Base-by-base conservation (phyloP, 1,140 invertebrate species). In the Hermatobates lingyangjiaoensis region DNA sequence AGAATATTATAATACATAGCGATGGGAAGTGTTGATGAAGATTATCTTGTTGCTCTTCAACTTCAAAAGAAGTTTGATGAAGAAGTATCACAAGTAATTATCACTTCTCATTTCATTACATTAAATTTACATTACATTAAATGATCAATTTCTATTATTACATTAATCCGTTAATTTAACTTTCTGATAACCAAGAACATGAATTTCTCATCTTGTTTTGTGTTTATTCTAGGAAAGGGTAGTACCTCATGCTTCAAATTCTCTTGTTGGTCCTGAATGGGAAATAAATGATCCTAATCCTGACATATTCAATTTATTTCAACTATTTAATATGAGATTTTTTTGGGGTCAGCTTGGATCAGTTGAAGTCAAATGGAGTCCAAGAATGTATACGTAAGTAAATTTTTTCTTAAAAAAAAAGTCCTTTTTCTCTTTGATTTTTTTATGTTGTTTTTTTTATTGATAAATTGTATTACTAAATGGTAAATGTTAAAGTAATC, bases 201-300 rank as follows among this genome's bases (percentile, higher is more conserved):
- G 28, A 7, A 34, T 34, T 34, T 34, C 7, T 34, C 7, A 15
- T 34, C 7, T 34, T 34, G 7, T 7, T 34, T 7, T 15, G 7
- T 34, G 15, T 34, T 34, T 34, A 7, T 34, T 34, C 28, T 7
- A 15, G 15, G 15, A 34, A 34, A 15, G 15, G 7, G 15, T 25
- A 10, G 26, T 4, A 18, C 10, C 21, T 4, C 45, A 4, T 24
- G 20, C 48, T 30, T 10, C 39, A 12, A 21, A 3, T n/a, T 57
- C 56, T 0, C 42, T 60, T 5, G 51, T 59, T n/a, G 55, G 60
- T 50, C 47, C 52, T 20, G 48, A 56, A 40, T 62, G 61, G 61
- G 95, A 98, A 66, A 65, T 83, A 2, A 71, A 86, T 0, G 95
- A 98, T 68, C 95, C 95, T 3, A 94, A 80, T 34, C 95, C 95